phyloP scores from a whole-genome alignment of 2,113 vertebrate species.

The Xenus cinereus region DNA sequence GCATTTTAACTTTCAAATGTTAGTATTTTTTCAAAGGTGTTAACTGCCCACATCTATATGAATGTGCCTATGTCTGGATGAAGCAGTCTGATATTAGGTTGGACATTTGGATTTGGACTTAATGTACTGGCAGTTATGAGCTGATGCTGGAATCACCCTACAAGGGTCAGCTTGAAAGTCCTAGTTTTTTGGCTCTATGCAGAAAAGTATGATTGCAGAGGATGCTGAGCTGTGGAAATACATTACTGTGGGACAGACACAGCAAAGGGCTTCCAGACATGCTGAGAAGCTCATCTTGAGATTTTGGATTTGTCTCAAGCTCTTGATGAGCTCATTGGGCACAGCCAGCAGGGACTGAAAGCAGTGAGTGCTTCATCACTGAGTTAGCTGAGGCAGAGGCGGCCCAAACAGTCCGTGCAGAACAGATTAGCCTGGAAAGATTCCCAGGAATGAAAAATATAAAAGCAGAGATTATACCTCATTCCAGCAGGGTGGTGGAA shows the following conservation, averaged over 20 bases:
- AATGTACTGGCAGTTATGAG: neutral
- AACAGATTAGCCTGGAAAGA: slow-evolving; percentile 22
- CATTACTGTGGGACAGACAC: neutral
- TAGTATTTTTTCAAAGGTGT: neutral
- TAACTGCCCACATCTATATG: neutral
- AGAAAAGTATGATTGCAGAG: neutral
- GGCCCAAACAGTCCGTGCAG: neutral
- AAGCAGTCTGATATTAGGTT: neutral
- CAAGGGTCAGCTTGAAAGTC: neutral
- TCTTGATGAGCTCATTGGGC: slow-evolving; percentile 19
- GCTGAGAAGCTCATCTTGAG: neutral
- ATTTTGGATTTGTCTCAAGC: slow-evolving; percentile 16
- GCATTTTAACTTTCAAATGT: neutral
- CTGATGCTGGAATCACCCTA: neutral
- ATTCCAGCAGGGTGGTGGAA: neutral
- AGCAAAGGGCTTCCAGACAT: neutral
- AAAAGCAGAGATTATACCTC: neutral
- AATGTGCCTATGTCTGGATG: neutral
- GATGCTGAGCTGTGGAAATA: neutral
- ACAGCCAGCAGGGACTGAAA: neutral
- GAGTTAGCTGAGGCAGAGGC: neutral
- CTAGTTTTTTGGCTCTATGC: neutral
- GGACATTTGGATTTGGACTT: neutral
- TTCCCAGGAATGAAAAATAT: neutral
- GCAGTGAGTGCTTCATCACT: neutral